Conservation (phyloP, 2,113 vertebrate genomes). For the Macquaria ambigua region DNA sequence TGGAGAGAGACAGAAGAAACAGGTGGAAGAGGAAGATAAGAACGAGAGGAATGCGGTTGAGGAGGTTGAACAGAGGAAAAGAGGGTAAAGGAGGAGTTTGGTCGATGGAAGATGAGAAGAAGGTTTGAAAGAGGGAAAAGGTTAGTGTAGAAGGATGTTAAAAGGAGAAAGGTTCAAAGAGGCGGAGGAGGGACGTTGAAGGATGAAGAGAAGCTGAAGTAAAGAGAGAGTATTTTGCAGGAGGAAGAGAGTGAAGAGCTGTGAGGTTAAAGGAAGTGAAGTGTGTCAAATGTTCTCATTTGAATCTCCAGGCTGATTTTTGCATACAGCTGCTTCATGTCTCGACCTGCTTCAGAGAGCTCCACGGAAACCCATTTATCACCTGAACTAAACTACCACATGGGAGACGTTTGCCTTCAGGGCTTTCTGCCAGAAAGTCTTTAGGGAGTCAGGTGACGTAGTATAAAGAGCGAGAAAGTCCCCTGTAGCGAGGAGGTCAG, state of each 20-base stretch:
- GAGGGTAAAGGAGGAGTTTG: neutral
- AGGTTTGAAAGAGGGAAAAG: neutral
- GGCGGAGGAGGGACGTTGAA: no score
- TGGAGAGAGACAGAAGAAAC: neutral
- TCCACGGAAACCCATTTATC: neutral
- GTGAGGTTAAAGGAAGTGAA: neutral
- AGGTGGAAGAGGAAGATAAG: neutral
- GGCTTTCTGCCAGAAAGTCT: no score
- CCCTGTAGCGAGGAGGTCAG: no score
- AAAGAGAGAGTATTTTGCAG: neutral
- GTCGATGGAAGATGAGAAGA: neutral
- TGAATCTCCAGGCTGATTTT: constrained; percentile 8
- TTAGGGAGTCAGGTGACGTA: no score
- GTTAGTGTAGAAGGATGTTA: neutral
- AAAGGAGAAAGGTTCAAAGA: neutral
- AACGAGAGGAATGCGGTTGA: neutral
- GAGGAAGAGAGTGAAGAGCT: neutral
- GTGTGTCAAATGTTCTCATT: neutral
- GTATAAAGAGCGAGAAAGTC: no score
- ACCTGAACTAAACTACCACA: neutral
- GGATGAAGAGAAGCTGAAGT: neutral
- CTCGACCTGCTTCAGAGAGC: neutral
- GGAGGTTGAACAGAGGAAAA: neutral
- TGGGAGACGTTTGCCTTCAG: no score
- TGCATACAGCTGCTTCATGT: constrained; percentile 27